Evolutionary conservation across 2,113 vertebrate genomes (phyloP).

Genomic region (Hippoglossus stenolepis): DNA sequence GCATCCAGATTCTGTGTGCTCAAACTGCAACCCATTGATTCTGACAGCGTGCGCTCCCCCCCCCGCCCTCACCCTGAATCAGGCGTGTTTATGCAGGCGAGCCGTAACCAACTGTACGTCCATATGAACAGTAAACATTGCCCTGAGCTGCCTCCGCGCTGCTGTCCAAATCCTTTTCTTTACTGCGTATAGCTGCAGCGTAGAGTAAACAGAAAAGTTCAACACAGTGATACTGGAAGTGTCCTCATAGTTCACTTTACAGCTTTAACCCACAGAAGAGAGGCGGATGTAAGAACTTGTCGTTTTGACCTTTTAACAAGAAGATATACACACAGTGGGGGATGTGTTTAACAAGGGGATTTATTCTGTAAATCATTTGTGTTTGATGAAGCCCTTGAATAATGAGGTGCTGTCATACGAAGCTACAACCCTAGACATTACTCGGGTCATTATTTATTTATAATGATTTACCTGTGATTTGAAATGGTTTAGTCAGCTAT

Average conservation of each 20-base stretch:
- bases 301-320: conserved; percentile 26
- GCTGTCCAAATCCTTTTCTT: conserved; percentile 13
- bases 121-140: conserved; percentile 61
- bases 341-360: background rate
- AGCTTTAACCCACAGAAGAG: conserved; percentile 24
- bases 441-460: background rate
- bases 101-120: conserved; percentile 15
- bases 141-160: conserved; percentile 36
- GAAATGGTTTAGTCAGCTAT: no score
- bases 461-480: no score
- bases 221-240: background rate
- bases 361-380: background rate
- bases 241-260: conserved; percentile 30
- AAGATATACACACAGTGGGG: background rate
- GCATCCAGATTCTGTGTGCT: conserved; percentile 20
- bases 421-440: background rate
- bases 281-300: conserved; percentile 6
- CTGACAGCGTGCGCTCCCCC: conserved; percentile 35
- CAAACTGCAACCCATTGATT: conserved; percentile 25
- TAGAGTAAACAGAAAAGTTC: conserved; percentile 12
- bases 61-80: conserved; percentile 24
- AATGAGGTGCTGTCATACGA: background rate
- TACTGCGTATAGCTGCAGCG: conserved; percentile 37
- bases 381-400: background rate
- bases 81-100: conserved; percentile 51